These are phyloP conservation scores for Hypolimnas misippus DNA, from an alignment of 2,888 invertebrate genomes.

Conservation along the genomic window DNA sequence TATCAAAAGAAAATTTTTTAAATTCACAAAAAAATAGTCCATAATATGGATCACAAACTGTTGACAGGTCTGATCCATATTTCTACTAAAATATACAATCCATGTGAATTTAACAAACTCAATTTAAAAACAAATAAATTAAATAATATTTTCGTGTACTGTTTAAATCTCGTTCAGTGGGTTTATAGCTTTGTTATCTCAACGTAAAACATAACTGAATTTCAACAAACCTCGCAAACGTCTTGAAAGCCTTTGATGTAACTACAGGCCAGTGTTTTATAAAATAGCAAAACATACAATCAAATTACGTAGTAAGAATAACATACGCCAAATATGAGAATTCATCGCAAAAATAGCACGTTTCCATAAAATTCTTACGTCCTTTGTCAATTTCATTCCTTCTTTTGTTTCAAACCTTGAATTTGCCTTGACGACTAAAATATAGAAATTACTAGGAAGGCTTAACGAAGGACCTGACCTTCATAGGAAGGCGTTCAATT, in stretches of 20 bases:
- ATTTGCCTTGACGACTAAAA: constrained; percentile 24
- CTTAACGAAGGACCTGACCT: constrained; percentile 36
- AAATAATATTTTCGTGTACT: constrained; percentile 1
- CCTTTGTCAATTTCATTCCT: constrained; percentile 9
- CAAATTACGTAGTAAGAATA: background rate
- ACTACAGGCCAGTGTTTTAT: background rate
- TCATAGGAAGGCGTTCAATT: constrained; percentile 27
- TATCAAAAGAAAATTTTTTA: background rate
- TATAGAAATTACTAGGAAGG: constrained; percentile 21
- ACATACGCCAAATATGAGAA: background rate
- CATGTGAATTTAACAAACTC: too few relatives aligned
- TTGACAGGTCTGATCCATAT: background rate
- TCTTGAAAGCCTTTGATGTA: constrained; percentile 15
- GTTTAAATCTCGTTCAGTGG: constrained; percentile 33
- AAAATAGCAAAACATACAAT: background rate
- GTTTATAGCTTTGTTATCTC: constrained; percentile 37
- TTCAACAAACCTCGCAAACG: constrained; percentile 10
- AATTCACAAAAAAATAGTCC: too few relatives aligned
- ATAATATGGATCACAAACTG: background rate
- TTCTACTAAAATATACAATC: background rate
- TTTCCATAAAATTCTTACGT: background rate
- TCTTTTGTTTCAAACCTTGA: constrained; percentile 23
- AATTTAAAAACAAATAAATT: constrained; percentile 6
- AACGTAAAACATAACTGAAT: constrained; percentile 9
- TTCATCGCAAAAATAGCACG: background rate